These are phyloP conservation scores for Zaprionus ghesquierei DNA, from an alignment of 1,140 invertebrate genomes.

Conservation along the genomic window DNA sequence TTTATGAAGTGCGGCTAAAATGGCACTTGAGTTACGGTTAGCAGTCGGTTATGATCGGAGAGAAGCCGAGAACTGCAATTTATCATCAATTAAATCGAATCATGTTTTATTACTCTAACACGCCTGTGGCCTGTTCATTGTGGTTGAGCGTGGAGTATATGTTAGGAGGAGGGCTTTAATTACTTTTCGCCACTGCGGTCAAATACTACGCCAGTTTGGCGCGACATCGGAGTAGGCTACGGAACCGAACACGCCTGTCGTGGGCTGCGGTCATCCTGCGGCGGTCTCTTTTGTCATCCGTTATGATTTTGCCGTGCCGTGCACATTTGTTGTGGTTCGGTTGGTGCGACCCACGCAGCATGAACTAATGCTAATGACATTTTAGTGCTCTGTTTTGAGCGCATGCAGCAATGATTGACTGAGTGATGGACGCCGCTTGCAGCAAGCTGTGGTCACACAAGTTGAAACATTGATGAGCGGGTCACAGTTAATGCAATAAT, in stretches of 20 bases:
- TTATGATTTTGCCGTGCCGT: constrained; percentile 28
- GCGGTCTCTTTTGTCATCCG: constrained; percentile 11
- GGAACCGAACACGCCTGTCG: constrained; percentile 26
- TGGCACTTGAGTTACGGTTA: background rate
- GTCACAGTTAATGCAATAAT: background rate
- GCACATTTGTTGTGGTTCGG: constrained; percentile 39
- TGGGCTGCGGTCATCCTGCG: constrained; percentile 23
- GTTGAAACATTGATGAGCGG: constrained; percentile 17
- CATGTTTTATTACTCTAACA: constrained; percentile 47
- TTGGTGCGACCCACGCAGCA: constrained; percentile 55
- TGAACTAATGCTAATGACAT: constrained; percentile 64
- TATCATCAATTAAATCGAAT: constrained; percentile 48
- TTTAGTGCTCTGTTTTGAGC: constrained; percentile 54
- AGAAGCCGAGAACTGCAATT: constrained; percentile 5
- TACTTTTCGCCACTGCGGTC: constrained; percentile 60
- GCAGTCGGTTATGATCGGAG: constrained; percentile 10
- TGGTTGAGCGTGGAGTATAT: background rate
- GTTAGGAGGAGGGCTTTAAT: constrained; percentile 47
- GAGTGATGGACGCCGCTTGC: constrained; percentile 4
- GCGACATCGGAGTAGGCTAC: background rate
- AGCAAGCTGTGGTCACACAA: background rate
- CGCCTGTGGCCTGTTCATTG: background rate
- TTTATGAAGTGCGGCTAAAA: background rate
- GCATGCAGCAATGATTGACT: constrained; percentile 41
- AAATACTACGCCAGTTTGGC: background rate